Evolutionary conservation across 2,888 invertebrate species (phyloP).

Genomic region (Hydrotaea diabolus): DNA sequence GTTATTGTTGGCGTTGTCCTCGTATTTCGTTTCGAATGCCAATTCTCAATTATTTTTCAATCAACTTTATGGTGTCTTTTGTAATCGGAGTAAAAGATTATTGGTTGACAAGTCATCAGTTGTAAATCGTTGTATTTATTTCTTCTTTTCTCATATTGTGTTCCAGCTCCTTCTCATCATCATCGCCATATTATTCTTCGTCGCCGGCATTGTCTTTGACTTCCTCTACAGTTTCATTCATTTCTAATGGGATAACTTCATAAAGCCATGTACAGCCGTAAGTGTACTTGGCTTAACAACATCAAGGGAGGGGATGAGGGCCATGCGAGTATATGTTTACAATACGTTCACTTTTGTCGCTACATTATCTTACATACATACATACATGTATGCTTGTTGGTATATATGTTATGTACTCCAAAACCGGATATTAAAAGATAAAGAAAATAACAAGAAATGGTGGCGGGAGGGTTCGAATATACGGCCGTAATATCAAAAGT

Average conservation of each 20-base stretch:
- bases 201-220: neutral
- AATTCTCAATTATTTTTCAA: slow-evolving; percentile 63
- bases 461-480: no score
- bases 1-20: neutral
- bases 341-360: no score
- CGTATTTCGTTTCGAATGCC: slow-evolving; percentile 47
- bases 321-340: slow-evolving; percentile 11
- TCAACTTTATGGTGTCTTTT: slow-evolving; percentile 57
- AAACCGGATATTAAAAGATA: slow-evolving; percentile 45
- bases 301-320: neutral
- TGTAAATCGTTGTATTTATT: slow-evolving; percentile 56
- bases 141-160: neutral
- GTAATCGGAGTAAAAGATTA: slow-evolving; percentile 51
- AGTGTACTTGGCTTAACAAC: neutral
- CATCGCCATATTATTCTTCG: neutral
- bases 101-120: slow-evolving; percentile 56
- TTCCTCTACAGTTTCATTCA: neutral
- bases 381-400: no score
- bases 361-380: no score
- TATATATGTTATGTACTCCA: neutral
- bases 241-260: slow-evolving; percentile 54
- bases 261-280: slow-evolving; percentile 50
- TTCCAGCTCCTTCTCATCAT: neutral
- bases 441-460: slow-evolving; percentile 38
- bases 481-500: slow-evolving; percentile 42